phyloP scores from a whole-genome alignment of 2,113 vertebrate genomes.

The Lampris megalopsis region DNA sequence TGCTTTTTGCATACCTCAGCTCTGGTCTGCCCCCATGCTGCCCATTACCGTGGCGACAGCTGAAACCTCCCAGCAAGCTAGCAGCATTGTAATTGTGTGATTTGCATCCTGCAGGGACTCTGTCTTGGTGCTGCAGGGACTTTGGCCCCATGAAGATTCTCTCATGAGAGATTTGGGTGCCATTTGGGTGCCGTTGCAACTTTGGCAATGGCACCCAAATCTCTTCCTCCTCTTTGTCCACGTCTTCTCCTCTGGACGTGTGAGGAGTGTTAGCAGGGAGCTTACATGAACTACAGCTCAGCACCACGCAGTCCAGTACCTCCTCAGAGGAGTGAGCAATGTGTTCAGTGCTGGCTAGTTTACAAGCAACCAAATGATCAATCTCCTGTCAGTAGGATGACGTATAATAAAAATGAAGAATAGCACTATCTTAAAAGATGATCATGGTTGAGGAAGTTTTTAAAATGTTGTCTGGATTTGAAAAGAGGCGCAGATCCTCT shows the following conservation, averaged over 20 bases:
- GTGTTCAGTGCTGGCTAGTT: too few relatives aligned
- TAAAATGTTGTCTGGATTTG: too few relatives aligned
- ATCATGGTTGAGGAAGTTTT: too few relatives aligned
- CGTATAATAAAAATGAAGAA: too few relatives aligned
- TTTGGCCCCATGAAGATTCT: background rate
- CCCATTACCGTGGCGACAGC: background rate
- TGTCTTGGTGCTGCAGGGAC: background rate
- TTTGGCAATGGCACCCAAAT: conserved; percentile 2
- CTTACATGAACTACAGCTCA: too few relatives aligned
- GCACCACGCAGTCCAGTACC: too few relatives aligned
- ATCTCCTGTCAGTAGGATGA: too few relatives aligned
- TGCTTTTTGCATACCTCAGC: conserved; percentile 21
- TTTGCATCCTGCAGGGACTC: background rate
- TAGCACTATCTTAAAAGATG: too few relatives aligned
- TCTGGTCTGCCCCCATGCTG: background rate
- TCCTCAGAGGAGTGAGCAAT: too few relatives aligned
- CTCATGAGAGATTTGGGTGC: conserved; percentile 22
- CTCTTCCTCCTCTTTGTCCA: background rate
- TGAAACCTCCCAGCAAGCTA: background rate
- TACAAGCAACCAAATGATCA: too few relatives aligned
- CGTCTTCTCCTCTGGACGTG: conserved; percentile 21
- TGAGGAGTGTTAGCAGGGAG: background rate
- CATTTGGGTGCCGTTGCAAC: background rate
- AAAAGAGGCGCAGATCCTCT: too few relatives aligned
- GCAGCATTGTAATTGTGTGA: too few relatives aligned